A percentile compares a stretch with the other conserved stretches of the same genome.
These are phyloP conservation scores for Xiphorhynchus elegans DNA, from an alignment of 2,113 vertebrate species.

Conservation along the genomic window DNA sequence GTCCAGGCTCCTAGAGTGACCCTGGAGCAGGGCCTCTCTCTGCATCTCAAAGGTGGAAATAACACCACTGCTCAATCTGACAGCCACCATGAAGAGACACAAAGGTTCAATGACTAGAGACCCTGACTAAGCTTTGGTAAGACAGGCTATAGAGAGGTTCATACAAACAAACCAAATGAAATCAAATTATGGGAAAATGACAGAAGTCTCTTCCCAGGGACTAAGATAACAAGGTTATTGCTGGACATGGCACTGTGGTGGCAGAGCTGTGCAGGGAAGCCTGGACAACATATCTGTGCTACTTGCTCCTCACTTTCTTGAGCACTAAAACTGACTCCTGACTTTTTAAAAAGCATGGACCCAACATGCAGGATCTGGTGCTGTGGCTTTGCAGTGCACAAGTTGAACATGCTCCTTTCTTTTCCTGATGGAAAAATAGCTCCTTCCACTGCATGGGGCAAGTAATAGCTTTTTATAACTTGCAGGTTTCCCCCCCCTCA, in stretches of 20 bases:
- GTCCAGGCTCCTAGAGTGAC: neutral
- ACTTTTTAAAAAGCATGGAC: neutral
- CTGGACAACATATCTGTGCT: neutral
- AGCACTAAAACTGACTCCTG: neutral
- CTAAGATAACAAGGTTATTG: neutral
- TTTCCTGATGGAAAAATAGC: neutral
- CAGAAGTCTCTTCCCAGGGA: neutral
- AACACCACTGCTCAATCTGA: neutral
- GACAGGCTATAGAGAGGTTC: neutral
- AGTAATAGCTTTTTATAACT: neutral
- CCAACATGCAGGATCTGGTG: neutral
- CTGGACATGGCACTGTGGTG: neutral
- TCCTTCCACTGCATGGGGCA: neutral
- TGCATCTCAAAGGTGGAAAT: neutral
- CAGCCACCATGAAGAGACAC: neutral
- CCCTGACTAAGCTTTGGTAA: neutral
- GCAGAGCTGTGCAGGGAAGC: neutral
- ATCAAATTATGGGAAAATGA: conserved; percentile 13
- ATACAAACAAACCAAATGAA: neutral
- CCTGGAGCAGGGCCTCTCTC: neutral
- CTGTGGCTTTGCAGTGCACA: neutral
- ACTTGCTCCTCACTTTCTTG: neutral
- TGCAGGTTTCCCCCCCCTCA: rapidly evolving
- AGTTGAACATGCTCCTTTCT: neutral
- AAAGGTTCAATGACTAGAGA: neutral